Evolutionary conservation across 2,888 invertebrate species (phyloP).

Genomic region (Andricus curvator): DNA sequence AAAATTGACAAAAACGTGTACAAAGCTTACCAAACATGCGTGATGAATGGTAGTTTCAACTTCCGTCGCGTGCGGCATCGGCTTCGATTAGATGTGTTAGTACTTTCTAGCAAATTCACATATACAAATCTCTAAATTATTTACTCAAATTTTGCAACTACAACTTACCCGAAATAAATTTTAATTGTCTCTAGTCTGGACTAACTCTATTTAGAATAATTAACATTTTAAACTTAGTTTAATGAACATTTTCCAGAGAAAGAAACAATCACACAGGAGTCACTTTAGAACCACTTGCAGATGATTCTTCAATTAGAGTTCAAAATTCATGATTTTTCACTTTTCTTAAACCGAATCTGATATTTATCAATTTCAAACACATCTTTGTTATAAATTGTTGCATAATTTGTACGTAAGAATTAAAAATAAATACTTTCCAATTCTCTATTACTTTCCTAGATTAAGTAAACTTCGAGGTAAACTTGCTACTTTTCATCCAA

Average conservation of each 20-base stretch:
- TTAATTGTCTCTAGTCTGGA: slow-evolving; percentile 47
- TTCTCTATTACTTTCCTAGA: not conserved
- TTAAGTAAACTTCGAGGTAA: too few relatives aligned
- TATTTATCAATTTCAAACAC: too few relatives aligned
- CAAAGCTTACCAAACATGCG: slow-evolving; percentile 11
- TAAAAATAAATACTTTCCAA: not conserved
- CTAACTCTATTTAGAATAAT: slow-evolving; percentile 54
- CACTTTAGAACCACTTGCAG: too few relatives aligned
- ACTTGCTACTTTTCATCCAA: too few relatives aligned
- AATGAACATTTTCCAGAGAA: too few relatives aligned
- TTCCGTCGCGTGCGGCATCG: slow-evolving; percentile 16
- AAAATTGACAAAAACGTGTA: not conserved
- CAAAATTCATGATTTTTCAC: too few relatives aligned
- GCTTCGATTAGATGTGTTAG: slow-evolving; percentile 20
- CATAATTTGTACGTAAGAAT: too few relatives aligned
- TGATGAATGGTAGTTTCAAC: slow-evolving; percentile 17
- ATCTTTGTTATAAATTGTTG: not conserved
- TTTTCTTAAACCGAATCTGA: too few relatives aligned
- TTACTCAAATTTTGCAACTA: slow-evolving; percentile 57
- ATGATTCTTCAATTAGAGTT: too few relatives aligned
- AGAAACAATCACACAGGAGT: too few relatives aligned
- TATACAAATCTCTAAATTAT: slow-evolving; percentile 16
- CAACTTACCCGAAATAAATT: slow-evolving; percentile 59
- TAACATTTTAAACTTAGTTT: not conserved
- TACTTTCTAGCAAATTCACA: slow-evolving; percentile 8